Conservation (phyloP, 2,113 vertebrate species). For the Smithornis capensis region DNA sequence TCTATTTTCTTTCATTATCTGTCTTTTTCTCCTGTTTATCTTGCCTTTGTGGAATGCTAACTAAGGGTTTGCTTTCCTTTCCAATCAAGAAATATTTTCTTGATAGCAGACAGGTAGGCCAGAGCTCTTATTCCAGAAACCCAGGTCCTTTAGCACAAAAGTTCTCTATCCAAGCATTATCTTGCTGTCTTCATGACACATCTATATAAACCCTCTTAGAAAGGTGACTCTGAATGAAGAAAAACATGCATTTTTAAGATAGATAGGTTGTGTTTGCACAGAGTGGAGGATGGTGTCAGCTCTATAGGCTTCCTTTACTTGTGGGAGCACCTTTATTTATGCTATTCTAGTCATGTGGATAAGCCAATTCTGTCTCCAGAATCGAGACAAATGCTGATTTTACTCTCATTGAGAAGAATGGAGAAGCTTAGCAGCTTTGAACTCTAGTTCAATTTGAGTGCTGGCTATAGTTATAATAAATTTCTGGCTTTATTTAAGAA, state of each 20-base stretch:
- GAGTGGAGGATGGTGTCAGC: not conserved
- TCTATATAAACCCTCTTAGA: not conserved
- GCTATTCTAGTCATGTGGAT: not conserved
- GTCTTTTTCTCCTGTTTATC: not conserved
- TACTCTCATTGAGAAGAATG: not conserved
- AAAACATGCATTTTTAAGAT: not conserved
- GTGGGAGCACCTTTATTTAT: not conserved
- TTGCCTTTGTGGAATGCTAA: not conserved
- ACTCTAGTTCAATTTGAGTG: not conserved
- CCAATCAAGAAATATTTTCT: not conserved
- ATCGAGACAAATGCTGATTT: not conserved
- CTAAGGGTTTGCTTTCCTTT: not conserved
- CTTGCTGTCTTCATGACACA: not conserved
- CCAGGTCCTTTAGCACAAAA: not conserved
- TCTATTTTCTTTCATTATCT: not conserved
- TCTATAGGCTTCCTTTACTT: not conserved
- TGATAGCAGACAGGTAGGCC: not conserved
- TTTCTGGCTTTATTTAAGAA: not conserved
- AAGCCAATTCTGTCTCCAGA: not conserved
- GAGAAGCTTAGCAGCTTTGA: slow-evolving; percentile 2
- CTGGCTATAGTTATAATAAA: not conserved
- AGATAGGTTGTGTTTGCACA: not conserved
- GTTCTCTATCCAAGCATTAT: not conserved
- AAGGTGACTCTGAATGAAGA: not conserved
- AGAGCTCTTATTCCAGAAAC: not conserved